phyloP scores from a whole-genome alignment of 2,888 invertebrate genomes.

The Philaethria dido region DNA sequence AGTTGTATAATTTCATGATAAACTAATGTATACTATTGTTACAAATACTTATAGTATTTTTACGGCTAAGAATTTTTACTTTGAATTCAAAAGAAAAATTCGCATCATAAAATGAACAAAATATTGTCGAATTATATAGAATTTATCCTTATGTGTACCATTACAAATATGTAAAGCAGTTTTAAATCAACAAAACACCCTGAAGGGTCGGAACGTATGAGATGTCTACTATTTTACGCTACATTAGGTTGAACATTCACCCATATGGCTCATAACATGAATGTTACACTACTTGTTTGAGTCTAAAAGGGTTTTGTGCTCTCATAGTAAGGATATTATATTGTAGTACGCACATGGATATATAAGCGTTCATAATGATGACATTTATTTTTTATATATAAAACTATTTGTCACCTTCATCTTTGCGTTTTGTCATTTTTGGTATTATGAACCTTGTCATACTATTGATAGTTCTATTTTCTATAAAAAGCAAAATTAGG shows the following conservation, averaged over 20 bases:
- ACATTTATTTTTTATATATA: background rate
- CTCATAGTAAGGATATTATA: background rate
- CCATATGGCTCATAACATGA: conserved; percentile 14
- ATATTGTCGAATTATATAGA: background rate
- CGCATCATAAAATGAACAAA: background rate
- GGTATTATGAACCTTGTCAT: no score
- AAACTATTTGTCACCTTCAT: background rate
- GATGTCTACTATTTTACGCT: conserved; percentile 27
- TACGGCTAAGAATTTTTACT: no score
- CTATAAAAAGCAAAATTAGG: no score
- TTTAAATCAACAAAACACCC: conserved; percentile 10
- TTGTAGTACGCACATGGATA: background rate
- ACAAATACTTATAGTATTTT: no score
- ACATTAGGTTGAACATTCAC: conserved; percentile 6
- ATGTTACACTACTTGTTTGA: conserved; percentile 11
- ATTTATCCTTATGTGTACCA: conserved; percentile 1
- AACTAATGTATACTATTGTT: no score
- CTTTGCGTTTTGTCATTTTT: no score
- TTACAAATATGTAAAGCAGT: conserved; percentile 12
- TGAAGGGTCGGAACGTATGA: conserved; percentile 19
- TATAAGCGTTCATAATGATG: background rate
- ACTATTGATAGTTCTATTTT: no score
- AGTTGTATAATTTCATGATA: background rate
- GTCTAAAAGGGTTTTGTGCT: conserved; percentile 15
- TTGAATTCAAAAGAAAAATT: background rate